Percentiles rank a stretch among this genome's conserved stretches.
Conservation (phyloP, 2,888 invertebrate genomes). For the Aethes cnicana region DNA sequence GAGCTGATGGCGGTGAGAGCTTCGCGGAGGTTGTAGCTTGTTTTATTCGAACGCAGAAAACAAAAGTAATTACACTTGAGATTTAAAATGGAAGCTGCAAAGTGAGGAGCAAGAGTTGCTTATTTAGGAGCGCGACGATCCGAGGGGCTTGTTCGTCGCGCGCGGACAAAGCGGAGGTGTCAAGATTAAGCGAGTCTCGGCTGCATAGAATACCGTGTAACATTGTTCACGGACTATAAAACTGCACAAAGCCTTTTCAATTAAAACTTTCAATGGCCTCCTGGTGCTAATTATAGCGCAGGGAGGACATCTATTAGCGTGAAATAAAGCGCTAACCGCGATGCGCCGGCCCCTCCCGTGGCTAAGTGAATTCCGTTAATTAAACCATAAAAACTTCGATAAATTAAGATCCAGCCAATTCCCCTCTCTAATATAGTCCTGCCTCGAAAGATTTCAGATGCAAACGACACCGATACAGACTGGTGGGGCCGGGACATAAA, state of each 20-base stretch:
- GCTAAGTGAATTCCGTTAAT: conserved; percentile 83
- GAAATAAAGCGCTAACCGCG: conserved; percentile 68
- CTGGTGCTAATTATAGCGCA: conserved; percentile 71
- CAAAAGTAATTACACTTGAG: neutral
- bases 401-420: conserved; percentile 83
- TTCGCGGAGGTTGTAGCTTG: no score
- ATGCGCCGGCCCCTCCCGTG: conserved; percentile 48
- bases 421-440: conserved; percentile 77
- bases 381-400: conserved; percentile 84
- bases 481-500: conserved; percentile 61
- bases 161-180: conserved; percentile 46
- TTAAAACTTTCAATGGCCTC: conserved; percentile 79
- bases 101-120: conserved; percentile 8
- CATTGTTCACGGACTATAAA: conserved; percentile 74
- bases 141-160: conserved; percentile 16
- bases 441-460: conserved; percentile 77
- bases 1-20: neutral
- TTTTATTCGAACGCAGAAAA: neutral
- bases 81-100: neutral
- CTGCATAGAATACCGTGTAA: conserved; percentile 62
- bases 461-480: conserved; percentile 77
- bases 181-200: conserved; percentile 51
- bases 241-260: conserved; percentile 79
- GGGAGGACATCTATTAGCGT: conserved; percentile 72
- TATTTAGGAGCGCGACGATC: conserved; percentile 7